Evolutionary conservation across 1,140 invertebrate genomes (phyloP).

Genomic region (Atopsyche davidsoni): DNA sequence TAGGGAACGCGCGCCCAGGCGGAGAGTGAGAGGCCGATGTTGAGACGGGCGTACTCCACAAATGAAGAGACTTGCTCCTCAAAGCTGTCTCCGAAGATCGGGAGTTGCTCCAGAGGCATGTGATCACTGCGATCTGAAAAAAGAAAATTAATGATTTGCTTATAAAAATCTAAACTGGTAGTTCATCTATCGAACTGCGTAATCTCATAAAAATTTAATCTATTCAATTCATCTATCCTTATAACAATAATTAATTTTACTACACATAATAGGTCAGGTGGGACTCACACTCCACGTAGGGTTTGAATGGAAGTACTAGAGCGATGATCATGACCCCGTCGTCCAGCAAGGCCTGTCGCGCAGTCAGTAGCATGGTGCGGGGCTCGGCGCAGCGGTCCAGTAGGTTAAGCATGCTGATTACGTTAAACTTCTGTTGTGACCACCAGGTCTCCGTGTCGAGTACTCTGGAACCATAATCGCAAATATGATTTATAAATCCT

Average conservation of each 20-base stretch:
- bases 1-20: conserved; percentile 84
- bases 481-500: neutral
- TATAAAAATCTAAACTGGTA: too few species aligned
- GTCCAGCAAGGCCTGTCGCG: conserved; percentile 57
- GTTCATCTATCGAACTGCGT: too few species aligned
- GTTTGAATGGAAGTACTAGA: conserved; percentile 80
- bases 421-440: conserved; percentile 58
- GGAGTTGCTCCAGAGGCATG: conserved; percentile 64
- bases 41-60: conserved; percentile 61
- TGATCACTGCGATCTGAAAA: conserved; percentile 56
- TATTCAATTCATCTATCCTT: too few species aligned
- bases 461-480: conserved; percentile 53
- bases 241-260: neutral
- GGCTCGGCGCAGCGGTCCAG: conserved; percentile 84
- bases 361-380: conserved; percentile 62
- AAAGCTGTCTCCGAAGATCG: conserved; percentile 62
- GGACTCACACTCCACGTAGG: conserved; percentile 74
- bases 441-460: conserved; percentile 72
- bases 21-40: conserved; percentile 65
- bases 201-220: too few species aligned
- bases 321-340: conserved; percentile 72
- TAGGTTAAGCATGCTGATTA: conserved; percentile 83
- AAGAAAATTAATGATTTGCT: too few species aligned
- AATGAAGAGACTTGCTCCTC: conserved; percentile 74
- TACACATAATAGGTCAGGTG: neutral